These are phyloP conservation scores for Himantopus leucocephalus DNA, from an alignment of 2,113 vertebrate species.

Conservation along the genomic window DNA sequence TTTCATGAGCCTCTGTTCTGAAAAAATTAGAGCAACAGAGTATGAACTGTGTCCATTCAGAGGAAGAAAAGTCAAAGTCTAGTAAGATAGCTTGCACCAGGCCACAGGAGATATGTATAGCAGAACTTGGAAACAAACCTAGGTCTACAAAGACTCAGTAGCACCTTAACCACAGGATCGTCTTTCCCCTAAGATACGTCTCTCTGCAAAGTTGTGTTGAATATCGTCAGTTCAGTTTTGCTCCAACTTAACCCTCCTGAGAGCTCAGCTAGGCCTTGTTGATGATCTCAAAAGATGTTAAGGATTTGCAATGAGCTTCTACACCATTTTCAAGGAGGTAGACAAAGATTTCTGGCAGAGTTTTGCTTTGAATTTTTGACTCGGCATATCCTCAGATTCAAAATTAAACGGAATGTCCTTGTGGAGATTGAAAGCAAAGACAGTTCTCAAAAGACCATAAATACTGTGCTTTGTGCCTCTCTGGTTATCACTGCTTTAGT, in stretches of 20 bases:
- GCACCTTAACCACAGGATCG: background rate
- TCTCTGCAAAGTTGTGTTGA: background rate
- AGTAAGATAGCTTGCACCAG: background rate
- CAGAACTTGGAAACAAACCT: background rate
- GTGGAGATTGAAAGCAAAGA: background rate
- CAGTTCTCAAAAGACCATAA: background rate
- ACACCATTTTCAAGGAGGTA: background rate
- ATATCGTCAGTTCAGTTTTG: background rate
- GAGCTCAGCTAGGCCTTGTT: background rate
- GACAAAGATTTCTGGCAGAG: background rate
- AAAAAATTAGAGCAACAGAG: background rate
- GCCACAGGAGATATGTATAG: background rate
- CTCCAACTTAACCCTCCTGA: background rate
- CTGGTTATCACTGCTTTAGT: background rate
- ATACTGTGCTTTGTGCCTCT: background rate
- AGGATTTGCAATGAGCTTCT: background rate
- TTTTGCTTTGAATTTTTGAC: background rate
- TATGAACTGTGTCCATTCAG: background rate
- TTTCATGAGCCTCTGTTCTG: background rate
- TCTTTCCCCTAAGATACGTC: background rate
- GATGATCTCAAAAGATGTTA: background rate
- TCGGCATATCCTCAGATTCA: background rate
- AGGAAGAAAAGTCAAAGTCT: background rate
- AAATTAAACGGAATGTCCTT: background rate
- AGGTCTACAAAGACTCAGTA: background rate